Evolutionary conservation across 1,140 invertebrate genomes (phyloP).

Genomic region (Atta cephalotes): DNA sequence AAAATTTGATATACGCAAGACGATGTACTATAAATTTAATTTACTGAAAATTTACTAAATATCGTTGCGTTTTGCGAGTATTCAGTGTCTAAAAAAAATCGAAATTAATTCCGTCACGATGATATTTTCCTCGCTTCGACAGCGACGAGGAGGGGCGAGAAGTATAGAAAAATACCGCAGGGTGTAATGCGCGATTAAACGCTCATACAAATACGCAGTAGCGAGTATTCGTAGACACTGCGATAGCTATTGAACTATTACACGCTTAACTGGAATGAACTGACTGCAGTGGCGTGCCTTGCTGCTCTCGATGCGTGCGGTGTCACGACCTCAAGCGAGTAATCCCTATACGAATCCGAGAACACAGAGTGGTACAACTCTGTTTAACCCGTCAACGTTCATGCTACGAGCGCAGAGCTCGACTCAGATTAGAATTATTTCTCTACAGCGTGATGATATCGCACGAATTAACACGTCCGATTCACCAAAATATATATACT

Average conservation of each 20-base stretch:
- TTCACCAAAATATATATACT: background rate
- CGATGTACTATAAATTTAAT: background rate
- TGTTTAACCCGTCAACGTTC: constrained; percentile 54
- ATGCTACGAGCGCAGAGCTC: background rate
- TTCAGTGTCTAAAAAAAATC: background rate
- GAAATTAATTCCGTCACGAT: constrained; percentile 27
- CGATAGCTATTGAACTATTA: constrained; percentile 84
- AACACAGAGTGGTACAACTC: constrained; percentile 52
- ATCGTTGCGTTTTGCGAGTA: background rate
- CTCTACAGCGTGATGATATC: constrained; percentile 3
- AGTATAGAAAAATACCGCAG: constrained; percentile 16
- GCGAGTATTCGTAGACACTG: constrained; percentile 72
- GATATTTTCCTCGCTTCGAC: constrained; percentile 13
- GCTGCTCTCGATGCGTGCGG: constrained; percentile 69
- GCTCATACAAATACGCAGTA: constrained; percentile 62
- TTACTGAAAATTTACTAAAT: background rate
- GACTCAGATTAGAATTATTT: constrained; percentile 10
- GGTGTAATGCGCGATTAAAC: constrained; percentile 45
- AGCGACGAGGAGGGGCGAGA: background rate
- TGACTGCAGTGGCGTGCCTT: constrained; percentile 78
- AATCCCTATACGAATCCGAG: constrained; percentile 70
- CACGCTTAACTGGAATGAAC: constrained; percentile 81
- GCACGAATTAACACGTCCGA: background rate
- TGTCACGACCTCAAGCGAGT: constrained; percentile 73
- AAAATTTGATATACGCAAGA: background rate